These are phyloP conservation scores for Troides helena DNA, from an alignment of 2,888 invertebrate species.

Conservation along the genomic window DNA sequence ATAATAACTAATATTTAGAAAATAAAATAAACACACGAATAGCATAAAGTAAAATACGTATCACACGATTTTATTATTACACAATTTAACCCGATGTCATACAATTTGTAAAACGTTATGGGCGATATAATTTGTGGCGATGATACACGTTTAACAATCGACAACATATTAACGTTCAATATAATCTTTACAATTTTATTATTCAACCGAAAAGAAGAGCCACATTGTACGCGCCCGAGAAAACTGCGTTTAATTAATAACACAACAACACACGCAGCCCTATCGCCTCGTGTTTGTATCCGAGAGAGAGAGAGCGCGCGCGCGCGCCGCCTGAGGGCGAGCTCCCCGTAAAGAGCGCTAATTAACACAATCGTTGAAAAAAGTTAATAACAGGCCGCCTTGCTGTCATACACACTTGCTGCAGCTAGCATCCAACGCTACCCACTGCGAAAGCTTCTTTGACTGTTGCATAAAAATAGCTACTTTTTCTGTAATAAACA, in stretches of 20 bases:
- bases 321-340: slow-evolving; percentile 52
- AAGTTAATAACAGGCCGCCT: slow-evolving; percentile 69
- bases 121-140: no score
- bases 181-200: neutral
- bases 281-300: slow-evolving; percentile 63
- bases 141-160: neutral
- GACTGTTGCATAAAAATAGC: slow-evolving; percentile 22
- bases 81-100: no score
- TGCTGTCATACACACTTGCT: slow-evolving; percentile 66
- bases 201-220: neutral
- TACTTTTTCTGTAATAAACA: slow-evolving; percentile 17
- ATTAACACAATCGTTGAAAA: slow-evolving; percentile 76
- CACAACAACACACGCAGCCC: slow-evolving; percentile 42
- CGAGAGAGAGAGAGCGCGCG: slow-evolving; percentile 36
- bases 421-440: slow-evolving; percentile 37
- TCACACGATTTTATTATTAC: no score
- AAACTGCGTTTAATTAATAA: slow-evolving; percentile 58
- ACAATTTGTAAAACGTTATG: no score
- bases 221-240: neutral
- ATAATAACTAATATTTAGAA: neutral
- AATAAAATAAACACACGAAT: no score
- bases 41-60: no score
- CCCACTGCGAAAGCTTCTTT: slow-evolving; percentile 23
- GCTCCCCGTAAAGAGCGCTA: slow-evolving; percentile 60
- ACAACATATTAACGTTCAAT: neutral